Conservation (phyloP, 2,888 invertebrate species). For the Lithosia quadra region DNA sequence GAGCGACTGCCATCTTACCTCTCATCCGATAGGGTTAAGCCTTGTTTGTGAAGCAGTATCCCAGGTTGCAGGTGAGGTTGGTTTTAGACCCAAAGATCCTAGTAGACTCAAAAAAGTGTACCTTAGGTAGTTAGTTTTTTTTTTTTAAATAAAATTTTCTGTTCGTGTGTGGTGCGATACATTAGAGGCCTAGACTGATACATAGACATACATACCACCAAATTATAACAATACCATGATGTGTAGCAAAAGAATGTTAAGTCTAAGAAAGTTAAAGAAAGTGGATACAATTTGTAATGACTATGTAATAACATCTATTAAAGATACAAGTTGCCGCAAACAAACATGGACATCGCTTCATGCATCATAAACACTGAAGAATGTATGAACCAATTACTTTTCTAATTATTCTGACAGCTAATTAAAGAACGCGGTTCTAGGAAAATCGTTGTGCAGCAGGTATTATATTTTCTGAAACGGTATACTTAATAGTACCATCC, state of each 20-base stretch:
- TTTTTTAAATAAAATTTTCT: too few species aligned
- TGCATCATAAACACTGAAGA: background rate
- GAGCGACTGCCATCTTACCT: too few species aligned
- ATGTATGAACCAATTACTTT: background rate
- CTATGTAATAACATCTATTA: background rate
- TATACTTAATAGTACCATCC: background rate
- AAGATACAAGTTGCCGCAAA: background rate
- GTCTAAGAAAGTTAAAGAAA: constrained; percentile 8
- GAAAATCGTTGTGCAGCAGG: background rate
- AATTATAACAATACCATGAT: background rate
- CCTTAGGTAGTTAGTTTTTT: too few species aligned
- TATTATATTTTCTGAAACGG: background rate
- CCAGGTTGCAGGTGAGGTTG: too few species aligned
- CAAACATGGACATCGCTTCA: background rate
- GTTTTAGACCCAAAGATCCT: too few species aligned
- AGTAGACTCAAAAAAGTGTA: too few species aligned
- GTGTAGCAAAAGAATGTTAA: background rate
- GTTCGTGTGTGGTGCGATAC: too few species aligned
- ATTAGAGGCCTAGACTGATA: too few species aligned
- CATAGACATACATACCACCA: background rate
- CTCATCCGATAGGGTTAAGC: too few species aligned
- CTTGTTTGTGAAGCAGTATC: too few species aligned
- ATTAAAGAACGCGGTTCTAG: background rate
- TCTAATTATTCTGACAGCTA: background rate
- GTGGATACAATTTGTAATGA: background rate